Base-by-base conservation (phyloP, 1,140 invertebrate species). In the Drosophila teissieri region DNA sequence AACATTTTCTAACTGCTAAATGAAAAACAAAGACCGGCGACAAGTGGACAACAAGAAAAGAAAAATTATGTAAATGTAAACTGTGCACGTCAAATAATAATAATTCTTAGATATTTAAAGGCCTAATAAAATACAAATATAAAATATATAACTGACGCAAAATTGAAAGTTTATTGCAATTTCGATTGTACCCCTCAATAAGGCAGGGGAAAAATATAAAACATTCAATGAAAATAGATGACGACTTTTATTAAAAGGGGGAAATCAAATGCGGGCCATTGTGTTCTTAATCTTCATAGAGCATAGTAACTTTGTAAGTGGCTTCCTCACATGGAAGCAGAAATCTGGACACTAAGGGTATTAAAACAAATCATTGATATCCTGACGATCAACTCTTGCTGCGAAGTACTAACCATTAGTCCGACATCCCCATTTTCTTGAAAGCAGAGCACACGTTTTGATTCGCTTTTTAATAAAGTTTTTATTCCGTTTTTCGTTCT, bases 81-180 rank as follows among this genome's bases (percentile, higher is more conserved):
- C 78, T 89, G 83, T 86, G 85, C 84, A 89, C 84, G 85, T 89
- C 84, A 89, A 89, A 89, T 84, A 89, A 89, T 78, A 84, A 80
- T 80, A 89, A 89, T 84, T 89, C 67, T 65, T 86, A 86, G 83
- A 88, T 88, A 86, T 86, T 86, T 86, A 86, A 86, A 51, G 83
- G 83, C 79, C 79, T 86, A 86, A 86, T 88, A 82, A 86, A 77
- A 83, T 79, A 83, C 78, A 74, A 73, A 58, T 74, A 81, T 57
- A 82, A 57, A 42, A 42, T 64, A 78, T 78, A 78, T 54, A 56
- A 54, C 49, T 27, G 17, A 37, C 36, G 36, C 10, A 24, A 48
- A 8, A 27, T 48, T 63, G 31, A 15, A 4, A n/a, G 11, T 12
- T 34, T 58, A 3, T n/a, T 34, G 17, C 22, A 36, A 19, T 2